Conservation (phyloP, 2,113 vertebrate species). For the Xenopus tropicalis region UCB_Xtro_10.0 CM004452.2:28718001-28718500, state of each 20-base stretch:
- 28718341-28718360: too few species aligned
- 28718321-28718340: too few species aligned
- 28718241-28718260: too few species aligned
- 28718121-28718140: constrained; percentile 24
- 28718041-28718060: background rate
- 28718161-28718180: background rate
- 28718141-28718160: background rate
- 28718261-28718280: background rate
- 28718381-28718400: too few species aligned
- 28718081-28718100: constrained; percentile 10
- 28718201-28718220: background rate
- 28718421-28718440: too few species aligned
- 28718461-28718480: too few species aligned
- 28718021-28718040: constrained; percentile 10
- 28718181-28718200: constrained; percentile 14
- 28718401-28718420: too few species aligned
- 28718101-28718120: constrained; percentile 14
- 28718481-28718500: too few species aligned
- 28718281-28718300: background rate
- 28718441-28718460: too few species aligned
- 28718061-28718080: background rate
- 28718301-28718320: too few species aligned
- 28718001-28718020: background rate
- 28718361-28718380: too few species aligned
- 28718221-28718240: background rate